phyloP scores from a whole-genome alignment of 2,888 invertebrate genomes.

The Drosophila percnosoma region DNA sequence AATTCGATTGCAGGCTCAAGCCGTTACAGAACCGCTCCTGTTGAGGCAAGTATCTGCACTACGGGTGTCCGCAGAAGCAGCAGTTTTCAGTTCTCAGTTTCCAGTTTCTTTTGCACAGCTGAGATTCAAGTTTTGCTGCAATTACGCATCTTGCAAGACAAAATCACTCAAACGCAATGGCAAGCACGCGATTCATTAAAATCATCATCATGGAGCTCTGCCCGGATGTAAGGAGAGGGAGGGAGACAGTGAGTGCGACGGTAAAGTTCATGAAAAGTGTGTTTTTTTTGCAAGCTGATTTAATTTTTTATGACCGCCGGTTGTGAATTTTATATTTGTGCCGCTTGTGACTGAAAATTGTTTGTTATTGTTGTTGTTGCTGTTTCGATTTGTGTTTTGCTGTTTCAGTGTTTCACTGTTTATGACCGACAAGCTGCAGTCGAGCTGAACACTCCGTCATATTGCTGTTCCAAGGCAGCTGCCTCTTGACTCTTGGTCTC shows the following conservation, averaged over 20 bases:
- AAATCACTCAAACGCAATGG: slow-evolving; percentile 77
- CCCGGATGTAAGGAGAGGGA: background rate
- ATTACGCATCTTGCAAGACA: slow-evolving; percentile 75
- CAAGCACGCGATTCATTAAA: slow-evolving; percentile 78
- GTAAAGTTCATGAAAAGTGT: slow-evolving; percentile 63
- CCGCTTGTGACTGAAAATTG: slow-evolving; percentile 24
- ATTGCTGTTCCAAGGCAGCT: slow-evolving; percentile 5
- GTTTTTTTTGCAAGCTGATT: slow-evolving; percentile 73
- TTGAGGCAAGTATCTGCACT: slow-evolving; percentile 19
- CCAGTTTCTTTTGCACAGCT: slow-evolving; percentile 34
- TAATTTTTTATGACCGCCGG: slow-evolving; percentile 74
- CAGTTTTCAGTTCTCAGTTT: slow-evolving; percentile 41
- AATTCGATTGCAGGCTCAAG: background rate
- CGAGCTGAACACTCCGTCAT: slow-evolving; percentile 40
- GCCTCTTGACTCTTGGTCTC: slow-evolving; percentile 27
- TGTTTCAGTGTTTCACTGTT: slow-evolving; percentile 14
- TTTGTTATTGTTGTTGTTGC: slow-evolving; percentile 24
- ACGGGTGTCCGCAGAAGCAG: slow-evolving; percentile 30
- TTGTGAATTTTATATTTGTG: slow-evolving; percentile 71
- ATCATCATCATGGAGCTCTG: slow-evolving; percentile 41
- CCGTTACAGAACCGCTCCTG: slow-evolving; percentile 48
- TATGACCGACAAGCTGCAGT: slow-evolving; percentile 66
- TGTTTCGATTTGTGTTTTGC: slow-evolving; percentile 54
- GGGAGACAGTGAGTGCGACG: background rate
- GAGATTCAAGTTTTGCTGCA: slow-evolving; percentile 75